phyloP scores from a whole-genome alignment of 2,888 invertebrate species.

The Pachliopta kotzebuea region DNA sequence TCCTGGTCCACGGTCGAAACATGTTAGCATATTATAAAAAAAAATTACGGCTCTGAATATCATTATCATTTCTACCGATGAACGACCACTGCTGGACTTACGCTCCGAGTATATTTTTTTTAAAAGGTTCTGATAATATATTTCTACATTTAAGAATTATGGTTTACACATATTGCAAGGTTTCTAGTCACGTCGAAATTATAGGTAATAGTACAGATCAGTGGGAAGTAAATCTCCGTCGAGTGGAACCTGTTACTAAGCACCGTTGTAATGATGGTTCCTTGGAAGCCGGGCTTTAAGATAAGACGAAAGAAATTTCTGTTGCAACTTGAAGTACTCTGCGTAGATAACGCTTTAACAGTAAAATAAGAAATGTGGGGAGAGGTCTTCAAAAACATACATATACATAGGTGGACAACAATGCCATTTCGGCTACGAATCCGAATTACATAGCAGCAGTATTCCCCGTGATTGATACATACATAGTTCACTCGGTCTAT shows the following conservation, averaged over 20 bases:
- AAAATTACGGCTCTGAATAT: no score
- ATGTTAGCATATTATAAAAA: no score
- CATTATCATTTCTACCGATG: no score
- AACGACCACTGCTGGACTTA: no score
- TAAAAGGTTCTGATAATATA: no score
- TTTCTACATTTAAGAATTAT: no score
- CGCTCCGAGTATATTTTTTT: no score
- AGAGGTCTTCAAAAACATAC: neutral
- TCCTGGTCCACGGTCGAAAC: no score
- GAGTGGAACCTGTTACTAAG: constrained; percentile 19
- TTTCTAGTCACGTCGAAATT: neutral
- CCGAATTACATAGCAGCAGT: no score
- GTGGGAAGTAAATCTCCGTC: constrained; percentile 18
- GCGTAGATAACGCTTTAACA: constrained; percentile 3
- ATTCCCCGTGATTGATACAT: no score
- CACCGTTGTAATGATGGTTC: constrained; percentile 25
- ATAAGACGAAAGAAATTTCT: constrained; percentile 15
- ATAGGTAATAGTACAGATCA: constrained; percentile 9
- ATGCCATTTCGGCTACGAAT: neutral
- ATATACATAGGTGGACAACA: neutral
- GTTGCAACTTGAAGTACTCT: constrained; percentile 6
- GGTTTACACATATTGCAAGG: neutral
- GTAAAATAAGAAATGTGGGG: neutral
- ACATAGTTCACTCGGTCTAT: no score
- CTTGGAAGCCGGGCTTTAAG: constrained; percentile 16